phyloP scores from a whole-genome alignment of 2,113 vertebrate species.

The Ptychochromis oligacanthus region DNA sequence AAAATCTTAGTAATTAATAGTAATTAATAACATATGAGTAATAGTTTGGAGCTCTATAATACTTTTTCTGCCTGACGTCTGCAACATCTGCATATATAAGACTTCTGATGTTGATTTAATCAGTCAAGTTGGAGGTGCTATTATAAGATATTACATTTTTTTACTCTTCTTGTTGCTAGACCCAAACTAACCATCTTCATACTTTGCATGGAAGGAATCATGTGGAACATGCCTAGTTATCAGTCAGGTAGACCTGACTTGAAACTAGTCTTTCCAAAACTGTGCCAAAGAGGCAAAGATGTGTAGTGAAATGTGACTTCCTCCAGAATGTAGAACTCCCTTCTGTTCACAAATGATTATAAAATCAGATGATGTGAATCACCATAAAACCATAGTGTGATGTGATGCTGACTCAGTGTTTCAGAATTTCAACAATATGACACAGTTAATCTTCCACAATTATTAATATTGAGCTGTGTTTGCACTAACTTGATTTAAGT shows the following conservation, averaged over 20 bases:
- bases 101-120: background rate
- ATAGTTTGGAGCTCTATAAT: background rate
- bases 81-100: too few relatives aligned
- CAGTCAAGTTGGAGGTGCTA: background rate
- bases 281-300: constrained; percentile 12
- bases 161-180: background rate
- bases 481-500: constrained; percentile 50
- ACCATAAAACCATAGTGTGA: constrained; percentile 47
- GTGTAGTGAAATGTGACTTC: constrained; percentile 34
- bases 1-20: background rate
- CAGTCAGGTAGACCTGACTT: constrained; percentile 1
- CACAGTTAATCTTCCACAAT: constrained; percentile 54
- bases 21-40: background rate
- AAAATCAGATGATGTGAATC: constrained; percentile 2
- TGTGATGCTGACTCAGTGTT: constrained; percentile 42
- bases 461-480: constrained; percentile 45
- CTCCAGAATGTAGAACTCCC: background rate
- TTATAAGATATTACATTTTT: too few relatives aligned
- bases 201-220: background rate
- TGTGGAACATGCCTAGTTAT: constrained; percentile 12
- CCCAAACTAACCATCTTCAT: background rate
- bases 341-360: background rate
- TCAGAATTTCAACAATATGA: constrained; percentile 46
- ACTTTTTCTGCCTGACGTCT: background rate
- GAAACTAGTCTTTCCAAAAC: constrained; percentile 22